Conservation (phyloP, 2,113 vertebrate genomes). For the Noctilio leporinus region DNA sequence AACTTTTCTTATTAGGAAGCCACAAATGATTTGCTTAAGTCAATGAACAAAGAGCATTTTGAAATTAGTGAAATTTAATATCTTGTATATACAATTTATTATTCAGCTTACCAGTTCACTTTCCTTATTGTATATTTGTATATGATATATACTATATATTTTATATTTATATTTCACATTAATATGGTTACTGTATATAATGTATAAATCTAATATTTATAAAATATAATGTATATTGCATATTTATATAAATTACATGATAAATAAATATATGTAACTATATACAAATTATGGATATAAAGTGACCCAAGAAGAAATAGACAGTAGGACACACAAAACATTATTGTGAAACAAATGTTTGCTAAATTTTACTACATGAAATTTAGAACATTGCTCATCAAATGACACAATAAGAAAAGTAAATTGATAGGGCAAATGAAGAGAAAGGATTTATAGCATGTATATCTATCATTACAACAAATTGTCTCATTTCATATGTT, state of each 20-base stretch:
- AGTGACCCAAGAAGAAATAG: neutral
- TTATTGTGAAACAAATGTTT: neutral
- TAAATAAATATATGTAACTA: neutral
- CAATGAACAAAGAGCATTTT: neutral
- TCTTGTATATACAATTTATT: neutral
- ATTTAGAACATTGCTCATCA: neutral
- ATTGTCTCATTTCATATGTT: neutral
- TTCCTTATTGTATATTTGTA: neutral
- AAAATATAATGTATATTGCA: neutral
- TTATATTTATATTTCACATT: neutral
- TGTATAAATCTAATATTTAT: neutral
- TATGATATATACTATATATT: neutral
- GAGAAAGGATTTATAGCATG: neutral
- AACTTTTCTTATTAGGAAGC: neutral
- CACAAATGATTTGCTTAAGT: neutral
- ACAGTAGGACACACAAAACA: neutral
- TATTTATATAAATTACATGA: neutral
- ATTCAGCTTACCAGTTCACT: neutral
- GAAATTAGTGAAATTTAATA: neutral
- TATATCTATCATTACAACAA: too few species aligned
- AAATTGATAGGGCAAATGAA: neutral
- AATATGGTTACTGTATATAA: neutral
- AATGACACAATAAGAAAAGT: neutral
- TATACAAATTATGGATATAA: neutral
- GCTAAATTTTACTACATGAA: neutral